Evolutionary conservation across 2,888 invertebrate genomes (phyloP).

Genomic region (Pocota personata): DNA sequence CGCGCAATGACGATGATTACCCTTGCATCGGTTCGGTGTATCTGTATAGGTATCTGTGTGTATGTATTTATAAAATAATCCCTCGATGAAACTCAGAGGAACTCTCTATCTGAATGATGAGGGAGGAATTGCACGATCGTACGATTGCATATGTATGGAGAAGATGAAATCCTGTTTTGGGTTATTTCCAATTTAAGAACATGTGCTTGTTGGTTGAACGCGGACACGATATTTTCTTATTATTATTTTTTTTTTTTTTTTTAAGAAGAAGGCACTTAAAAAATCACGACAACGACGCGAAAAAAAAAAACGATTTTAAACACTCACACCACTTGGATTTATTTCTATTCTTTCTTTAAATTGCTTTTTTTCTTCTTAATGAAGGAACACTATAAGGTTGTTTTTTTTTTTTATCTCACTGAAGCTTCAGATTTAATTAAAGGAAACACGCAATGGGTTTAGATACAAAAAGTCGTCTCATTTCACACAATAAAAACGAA

Average conservation of each 20-base stretch:
- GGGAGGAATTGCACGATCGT: slow-evolving; percentile 48
- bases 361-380: background rate
- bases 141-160: background rate
- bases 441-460: slow-evolving; percentile 47
- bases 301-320: background rate
- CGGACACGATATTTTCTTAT: slow-evolving; percentile 23
- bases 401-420: slow-evolving; percentile 23
- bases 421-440: slow-evolving; percentile 17
- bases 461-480: slow-evolving; percentile 20
- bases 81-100: slow-evolving; percentile 40
- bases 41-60: background rate
- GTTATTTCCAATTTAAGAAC: slow-evolving; percentile 70
- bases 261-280: slow-evolving; percentile 19
- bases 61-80: slow-evolving; percentile 28
- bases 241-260: slow-evolving; percentile 2
- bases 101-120: slow-evolving; percentile 34
- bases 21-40: slow-evolving; percentile 47
- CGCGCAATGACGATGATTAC: slow-evolving; percentile 44
- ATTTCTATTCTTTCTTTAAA: slow-evolving; percentile 1
- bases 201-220: slow-evolving; percentile 63
- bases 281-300: slow-evolving; percentile 41
- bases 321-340: slow-evolving; percentile 43
- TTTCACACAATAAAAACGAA: slow-evolving; percentile 21
- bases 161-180: slow-evolving; percentile 68
- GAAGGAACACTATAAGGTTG: slow-evolving; percentile 22